These are phyloP conservation scores for Pachydiplax longipennis DNA, from an alignment of 2,888 invertebrate genomes.

Conservation along the genomic window DNA sequence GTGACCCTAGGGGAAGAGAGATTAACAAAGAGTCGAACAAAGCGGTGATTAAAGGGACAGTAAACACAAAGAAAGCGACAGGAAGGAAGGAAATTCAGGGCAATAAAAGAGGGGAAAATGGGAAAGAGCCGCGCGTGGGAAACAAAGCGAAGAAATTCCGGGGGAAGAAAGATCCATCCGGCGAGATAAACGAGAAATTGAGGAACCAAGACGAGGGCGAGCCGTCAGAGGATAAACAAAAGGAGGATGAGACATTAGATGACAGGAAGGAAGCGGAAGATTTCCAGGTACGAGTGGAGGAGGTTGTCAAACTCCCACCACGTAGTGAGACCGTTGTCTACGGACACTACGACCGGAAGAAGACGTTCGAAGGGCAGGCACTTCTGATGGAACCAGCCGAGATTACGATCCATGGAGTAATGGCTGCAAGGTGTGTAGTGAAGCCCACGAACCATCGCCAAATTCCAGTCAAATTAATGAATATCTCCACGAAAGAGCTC, in stretches of 20 bases:
- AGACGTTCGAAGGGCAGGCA: background rate
- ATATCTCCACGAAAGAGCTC: background rate
- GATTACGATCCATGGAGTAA: background rate
- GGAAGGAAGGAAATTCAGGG: too few species aligned
- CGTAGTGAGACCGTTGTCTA: background rate
- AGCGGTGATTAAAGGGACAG: too few species aligned
- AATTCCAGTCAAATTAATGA: background rate
- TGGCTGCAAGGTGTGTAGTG: background rate
- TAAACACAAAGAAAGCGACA: too few species aligned
- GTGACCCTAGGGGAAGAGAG: too few species aligned
- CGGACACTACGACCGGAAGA: background rate
- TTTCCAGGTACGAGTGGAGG: background rate
- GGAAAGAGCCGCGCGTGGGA: background rate
- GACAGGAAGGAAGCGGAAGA: background rate
- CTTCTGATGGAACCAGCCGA: background rate
- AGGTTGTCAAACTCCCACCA: background rate
- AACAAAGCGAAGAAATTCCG: too few species aligned
- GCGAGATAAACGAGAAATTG: too few species aligned
- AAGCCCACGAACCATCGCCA: background rate
- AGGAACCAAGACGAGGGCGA: too few species aligned
- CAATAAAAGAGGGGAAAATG: background rate
- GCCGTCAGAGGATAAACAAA: too few species aligned
- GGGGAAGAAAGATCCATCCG: too few species aligned
- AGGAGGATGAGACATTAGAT: too few species aligned
- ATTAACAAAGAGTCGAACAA: too few species aligned